These are phyloP conservation scores for Sebastes vulpes DNA, from an alignment of 2,797 vertebrate species.

Conservation along the genomic window DNA sequence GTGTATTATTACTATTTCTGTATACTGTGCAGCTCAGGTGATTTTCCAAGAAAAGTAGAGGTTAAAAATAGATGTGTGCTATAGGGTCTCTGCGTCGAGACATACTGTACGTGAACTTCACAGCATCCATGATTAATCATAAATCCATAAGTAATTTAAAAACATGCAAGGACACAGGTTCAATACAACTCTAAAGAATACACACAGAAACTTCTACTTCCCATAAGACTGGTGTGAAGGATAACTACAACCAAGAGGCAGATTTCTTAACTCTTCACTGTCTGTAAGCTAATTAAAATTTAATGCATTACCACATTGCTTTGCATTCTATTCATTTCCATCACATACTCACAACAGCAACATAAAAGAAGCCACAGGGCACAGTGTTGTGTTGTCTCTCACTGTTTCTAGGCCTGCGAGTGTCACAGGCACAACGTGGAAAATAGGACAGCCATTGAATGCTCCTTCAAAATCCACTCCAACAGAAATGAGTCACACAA, in stretches of 20 bases:
- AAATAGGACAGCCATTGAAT: constrained; percentile 69
- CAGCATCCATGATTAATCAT: constrained; percentile 32
- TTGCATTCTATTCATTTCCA: constrained; percentile 61
- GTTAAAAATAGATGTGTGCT: constrained; percentile 7
- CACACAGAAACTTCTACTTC: constrained; percentile 10
- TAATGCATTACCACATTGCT: constrained; percentile 48
- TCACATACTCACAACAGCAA: constrained; percentile 45
- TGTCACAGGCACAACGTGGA: constrained; percentile 37
- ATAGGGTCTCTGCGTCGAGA: background rate
- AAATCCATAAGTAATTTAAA: constrained; percentile 37
- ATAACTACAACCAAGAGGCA: constrained; percentile 41
- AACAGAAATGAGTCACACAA: constrained; percentile 53
- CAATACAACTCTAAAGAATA: constrained; percentile 21
- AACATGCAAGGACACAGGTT: background rate
- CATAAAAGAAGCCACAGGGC: constrained; percentile 59
- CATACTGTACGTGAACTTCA: background rate
- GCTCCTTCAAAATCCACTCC: constrained; percentile 49
- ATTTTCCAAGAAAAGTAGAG: background rate
- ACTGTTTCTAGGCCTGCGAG: constrained; percentile 32
- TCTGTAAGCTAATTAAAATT: constrained; percentile 64
- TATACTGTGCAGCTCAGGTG: background rate
- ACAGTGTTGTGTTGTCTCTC: constrained; percentile 60
- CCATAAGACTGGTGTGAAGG: constrained; percentile 4
- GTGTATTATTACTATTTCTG: background rate
- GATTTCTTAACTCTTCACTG: constrained; percentile 44